These are phyloP conservation scores for Hedya salicella DNA, from an alignment of 2,888 invertebrate genomes.

Conservation along the genomic window DNA sequence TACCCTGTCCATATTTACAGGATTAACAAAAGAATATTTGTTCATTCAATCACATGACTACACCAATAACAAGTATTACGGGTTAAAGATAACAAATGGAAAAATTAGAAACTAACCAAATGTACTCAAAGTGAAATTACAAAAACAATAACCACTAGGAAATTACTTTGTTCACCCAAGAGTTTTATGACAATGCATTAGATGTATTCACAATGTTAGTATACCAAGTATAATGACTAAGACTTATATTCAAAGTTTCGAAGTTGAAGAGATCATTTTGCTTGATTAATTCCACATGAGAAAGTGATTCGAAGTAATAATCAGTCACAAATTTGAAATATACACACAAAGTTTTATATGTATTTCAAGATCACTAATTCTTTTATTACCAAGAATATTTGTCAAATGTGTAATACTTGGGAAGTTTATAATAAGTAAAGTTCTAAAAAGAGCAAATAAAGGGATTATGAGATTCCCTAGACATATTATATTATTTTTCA, in stretches of 20 bases:
- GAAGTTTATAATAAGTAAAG: no score
- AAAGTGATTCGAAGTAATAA: neutral
- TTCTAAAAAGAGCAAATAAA: no score
- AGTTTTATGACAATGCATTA: neutral
- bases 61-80: no score
- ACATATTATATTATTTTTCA: neutral
- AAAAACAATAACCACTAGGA: neutral
- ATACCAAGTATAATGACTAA: neutral
- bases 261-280: neutral
- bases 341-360: neutral
- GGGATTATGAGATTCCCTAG: neutral
- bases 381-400: no score
- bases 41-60: no score
- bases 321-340: neutral
- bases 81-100: neutral
- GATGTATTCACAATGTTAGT: slow-evolving; percentile 5
- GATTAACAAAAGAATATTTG: neutral
- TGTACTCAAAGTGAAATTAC: neutral
- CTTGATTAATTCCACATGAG: neutral
- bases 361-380: neutral
- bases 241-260: neutral
- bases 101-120: neutral
- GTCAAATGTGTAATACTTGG: no score
- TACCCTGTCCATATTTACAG: neutral
- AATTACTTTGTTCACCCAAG: neutral